Evolutionary conservation across 37 sponge, comb jelly and placozoan genomes (phyloP).

Genomic region (Axinella damicornis): DNA sequence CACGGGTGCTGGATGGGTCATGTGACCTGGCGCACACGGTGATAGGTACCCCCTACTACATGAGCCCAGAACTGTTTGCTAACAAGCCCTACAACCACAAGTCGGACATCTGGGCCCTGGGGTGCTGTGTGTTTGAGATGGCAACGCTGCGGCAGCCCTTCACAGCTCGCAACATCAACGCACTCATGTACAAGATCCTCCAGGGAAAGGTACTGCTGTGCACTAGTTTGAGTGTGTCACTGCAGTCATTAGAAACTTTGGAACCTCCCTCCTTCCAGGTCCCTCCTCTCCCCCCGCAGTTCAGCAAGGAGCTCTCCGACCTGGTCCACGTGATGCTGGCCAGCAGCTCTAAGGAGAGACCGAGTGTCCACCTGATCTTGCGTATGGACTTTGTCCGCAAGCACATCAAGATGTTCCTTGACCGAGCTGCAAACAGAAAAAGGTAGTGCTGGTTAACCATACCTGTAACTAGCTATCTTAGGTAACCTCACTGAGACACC

Average conservation of each 20-base stretch:
- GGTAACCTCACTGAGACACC: no score
- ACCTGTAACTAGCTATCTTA: no score
- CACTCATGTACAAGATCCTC: slow-evolving; percentile 85
- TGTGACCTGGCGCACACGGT: slow-evolving; percentile 93
- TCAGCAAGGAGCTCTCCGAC: slow-evolving; percentile 68
- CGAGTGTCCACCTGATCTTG: slow-evolving; percentile 76
- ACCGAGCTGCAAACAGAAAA: slow-evolving; percentile 42
- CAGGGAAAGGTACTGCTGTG: slow-evolving; percentile 69
- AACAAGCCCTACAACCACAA: slow-evolving; percentile 94
- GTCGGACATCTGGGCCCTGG: slow-evolving; percentile 87
- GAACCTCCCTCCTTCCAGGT: neutral
- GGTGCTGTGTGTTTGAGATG: slow-evolving; percentile 98
- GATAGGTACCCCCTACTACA: slow-evolving; percentile 98
- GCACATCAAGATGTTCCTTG: slow-evolving; percentile 86
- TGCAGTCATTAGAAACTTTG: no score
- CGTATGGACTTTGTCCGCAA: slow-evolving; percentile 60
- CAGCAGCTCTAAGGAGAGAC: slow-evolving; percentile 72
- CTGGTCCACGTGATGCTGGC: slow-evolving; percentile 79
- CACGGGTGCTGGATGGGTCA: slow-evolving; percentile 91
- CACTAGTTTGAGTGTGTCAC: no score
- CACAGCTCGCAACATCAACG: slow-evolving; percentile 84
- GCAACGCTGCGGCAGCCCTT: slow-evolving; percentile 93
- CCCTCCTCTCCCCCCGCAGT: slow-evolving; percentile 74
- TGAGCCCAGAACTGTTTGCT: slow-evolving; percentile 97
- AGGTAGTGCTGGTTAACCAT: slow-evolving; percentile 14